Evolutionary conservation across 2,113 vertebrate genomes (phyloP).

Genomic region (Copsychus sechellarum): DNA sequence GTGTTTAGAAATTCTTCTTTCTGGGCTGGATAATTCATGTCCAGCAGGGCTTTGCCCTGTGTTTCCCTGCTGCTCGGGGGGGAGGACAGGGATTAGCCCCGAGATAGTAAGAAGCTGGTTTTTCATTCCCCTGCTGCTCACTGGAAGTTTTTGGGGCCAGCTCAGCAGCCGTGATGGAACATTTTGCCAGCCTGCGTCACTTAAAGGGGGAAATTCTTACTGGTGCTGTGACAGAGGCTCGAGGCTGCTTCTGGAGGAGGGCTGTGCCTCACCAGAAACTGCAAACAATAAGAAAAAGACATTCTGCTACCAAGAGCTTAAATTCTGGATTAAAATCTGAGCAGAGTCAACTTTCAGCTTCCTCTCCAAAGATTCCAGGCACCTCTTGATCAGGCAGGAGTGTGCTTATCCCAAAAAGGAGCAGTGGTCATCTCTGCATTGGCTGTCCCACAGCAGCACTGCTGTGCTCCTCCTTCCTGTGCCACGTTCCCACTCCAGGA

Average conservation of each 20-base stretch:
- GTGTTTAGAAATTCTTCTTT: background rate
- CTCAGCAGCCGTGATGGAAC: background rate
- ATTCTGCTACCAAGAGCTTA: background rate
- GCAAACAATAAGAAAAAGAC: background rate
- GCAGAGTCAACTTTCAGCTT: background rate
- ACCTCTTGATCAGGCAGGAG: background rate
- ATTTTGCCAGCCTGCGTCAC: background rate
- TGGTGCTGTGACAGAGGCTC: background rate
- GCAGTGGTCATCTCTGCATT: accelerated
- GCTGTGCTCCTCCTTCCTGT: accelerated
- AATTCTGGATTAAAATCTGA: background rate
- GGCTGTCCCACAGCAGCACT: accelerated
- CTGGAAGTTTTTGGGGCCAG: background rate
- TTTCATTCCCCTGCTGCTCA: background rate
- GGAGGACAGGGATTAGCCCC: background rate
- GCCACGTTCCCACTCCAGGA: accelerated
- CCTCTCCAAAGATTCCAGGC: background rate
- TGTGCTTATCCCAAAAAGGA: background rate
- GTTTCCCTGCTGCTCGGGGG: background rate
- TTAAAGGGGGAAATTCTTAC: background rate
- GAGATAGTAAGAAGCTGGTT: background rate
- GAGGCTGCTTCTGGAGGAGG: background rate
- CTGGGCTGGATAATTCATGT: background rate
- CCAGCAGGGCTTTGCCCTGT: background rate
- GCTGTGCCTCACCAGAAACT: background rate